Conservation (phyloP, 2,113 vertebrate genomes). For the Sapayoa aenigma region DNA sequence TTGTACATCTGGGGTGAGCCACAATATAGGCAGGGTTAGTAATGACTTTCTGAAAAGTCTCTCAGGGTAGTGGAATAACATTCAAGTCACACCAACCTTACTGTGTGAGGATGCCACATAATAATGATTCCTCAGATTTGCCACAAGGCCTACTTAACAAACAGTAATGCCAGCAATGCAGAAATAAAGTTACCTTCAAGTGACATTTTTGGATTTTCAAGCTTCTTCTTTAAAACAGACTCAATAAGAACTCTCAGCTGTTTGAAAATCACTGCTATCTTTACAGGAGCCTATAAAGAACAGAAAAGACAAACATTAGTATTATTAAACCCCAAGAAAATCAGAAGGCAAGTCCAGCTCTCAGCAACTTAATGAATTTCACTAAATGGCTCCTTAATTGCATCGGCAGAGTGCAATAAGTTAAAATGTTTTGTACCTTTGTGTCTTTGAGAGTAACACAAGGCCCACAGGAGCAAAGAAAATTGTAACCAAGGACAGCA, state of each 20-base stretch:
- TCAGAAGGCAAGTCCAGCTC: no score
- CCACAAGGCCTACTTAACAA: background rate
- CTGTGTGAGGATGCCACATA: background rate
- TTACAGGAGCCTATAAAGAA: slow-evolving; percentile 86
- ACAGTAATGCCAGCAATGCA: background rate
- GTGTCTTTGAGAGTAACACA: background rate
- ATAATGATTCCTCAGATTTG: background rate
- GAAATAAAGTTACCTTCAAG: slow-evolving; percentile 85
- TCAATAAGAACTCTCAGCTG: slow-evolving; percentile 92
- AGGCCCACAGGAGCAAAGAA: background rate
- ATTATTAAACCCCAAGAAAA: no score
- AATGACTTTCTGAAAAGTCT: background rate
- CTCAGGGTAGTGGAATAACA: background rate
- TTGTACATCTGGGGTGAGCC: background rate
- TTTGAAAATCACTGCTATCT: slow-evolving; percentile 98
- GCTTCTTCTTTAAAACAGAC: slow-evolving; percentile 88
- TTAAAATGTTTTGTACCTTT: background rate
- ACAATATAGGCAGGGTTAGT: background rate
- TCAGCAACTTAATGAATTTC: no score
- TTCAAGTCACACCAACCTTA: background rate
- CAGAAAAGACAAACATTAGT: background rate
- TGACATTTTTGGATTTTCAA: slow-evolving; percentile 92
- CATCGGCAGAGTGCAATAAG: background rate
- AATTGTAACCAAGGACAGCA: background rate
- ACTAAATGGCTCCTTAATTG: background rate